Base-by-base conservation (phyloP, 2,113 vertebrate genomes). In the Formicarius rufipectus region DNA sequence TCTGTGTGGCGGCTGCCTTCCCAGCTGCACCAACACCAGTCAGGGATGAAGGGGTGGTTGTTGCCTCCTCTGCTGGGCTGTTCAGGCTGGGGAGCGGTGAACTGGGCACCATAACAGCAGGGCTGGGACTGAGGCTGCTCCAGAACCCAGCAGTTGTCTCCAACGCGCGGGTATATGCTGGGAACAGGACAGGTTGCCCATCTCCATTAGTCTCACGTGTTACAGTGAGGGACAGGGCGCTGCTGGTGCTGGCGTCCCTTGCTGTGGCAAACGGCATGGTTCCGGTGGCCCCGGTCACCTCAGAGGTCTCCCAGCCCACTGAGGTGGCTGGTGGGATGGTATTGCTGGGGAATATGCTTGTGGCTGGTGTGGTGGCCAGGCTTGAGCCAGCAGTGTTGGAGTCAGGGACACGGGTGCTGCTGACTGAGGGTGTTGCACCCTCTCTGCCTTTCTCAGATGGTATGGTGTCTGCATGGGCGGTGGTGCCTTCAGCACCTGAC, bases 371-470 rank as follows among this genome's bases (percentile, higher is more conserved):
- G 6, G 68, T 59, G 45, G 33, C 50, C 5, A 5, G 18, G 40
- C 33, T 67, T 21, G 53, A 56, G 71, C 18, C 42, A 49, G 23
- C 0, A 3, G 47, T 0, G 0, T 3, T 82, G 39, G 78, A 44
- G 30, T 24, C 21, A 12, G 58, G 47, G 24, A 35, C 14, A 3
- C 0, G 44, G 39, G 47, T 79, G 60, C 42, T 71, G 25, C 40
- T 5, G 23, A 52, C 44, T n/a, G 28, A 14, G 11, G 47, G 4
- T 72, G 82, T 39, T 59, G 58, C 52, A 52, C 12, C 42, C 30
- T 68, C 0, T 0, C 20, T 7, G 1, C 23, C 0, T 0, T 21
- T 79, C 35, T 79, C 71, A 21, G 47, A 39, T 22, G 0, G 9
- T 33, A 10, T 28, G 25, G 20, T 56, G 49, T 19, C 39, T 1